Evolutionary conservation across 1,140 invertebrate species (phyloP).

Genomic region (Drosophila trapezifrons): DNA sequence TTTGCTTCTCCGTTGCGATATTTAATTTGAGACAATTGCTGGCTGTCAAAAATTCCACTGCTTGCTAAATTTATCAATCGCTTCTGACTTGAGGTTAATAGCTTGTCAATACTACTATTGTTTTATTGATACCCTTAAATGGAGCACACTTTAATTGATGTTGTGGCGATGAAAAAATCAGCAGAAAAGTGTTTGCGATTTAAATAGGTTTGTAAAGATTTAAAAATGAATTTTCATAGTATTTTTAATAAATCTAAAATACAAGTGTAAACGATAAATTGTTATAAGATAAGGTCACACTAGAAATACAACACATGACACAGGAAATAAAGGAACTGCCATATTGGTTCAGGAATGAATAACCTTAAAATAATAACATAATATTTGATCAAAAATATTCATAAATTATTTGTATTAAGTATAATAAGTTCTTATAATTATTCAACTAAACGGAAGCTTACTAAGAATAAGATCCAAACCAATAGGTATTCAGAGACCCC

Average conservation of each 20-base stretch:
- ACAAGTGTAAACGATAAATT: too few relatives aligned
- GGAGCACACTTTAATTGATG: neutral
- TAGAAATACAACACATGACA: neutral
- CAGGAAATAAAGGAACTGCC: too few relatives aligned
- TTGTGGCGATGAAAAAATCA: neutral
- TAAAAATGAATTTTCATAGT: too few relatives aligned
- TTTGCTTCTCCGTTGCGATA: conserved; percentile 6
- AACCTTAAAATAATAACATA: too few relatives aligned
- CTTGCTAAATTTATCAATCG: conserved; percentile 29
- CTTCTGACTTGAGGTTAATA: conserved; percentile 25
- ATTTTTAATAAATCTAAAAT: too few relatives aligned
- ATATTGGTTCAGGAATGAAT: too few relatives aligned
- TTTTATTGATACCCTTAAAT: conserved; percentile 10
- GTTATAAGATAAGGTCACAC: neutral
- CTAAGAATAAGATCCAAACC: neutral
- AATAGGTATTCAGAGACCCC: too few relatives aligned
- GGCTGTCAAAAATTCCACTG: conserved; percentile 12
- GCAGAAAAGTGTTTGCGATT: neutral
- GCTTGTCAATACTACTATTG: conserved; percentile 25
- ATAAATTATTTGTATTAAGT: too few relatives aligned
- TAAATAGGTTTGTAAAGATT: neutral
- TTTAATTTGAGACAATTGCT: conserved; percentile 15
- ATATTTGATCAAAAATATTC: too few relatives aligned
- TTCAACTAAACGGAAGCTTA: too few relatives aligned
- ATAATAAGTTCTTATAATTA: too few relatives aligned